Percentiles rank a stretch among this genome's conserved stretches.
These are phyloP conservation scores for Hydrozoanthus gracilis DNA, from an alignment of 92 coral and sea anemone genomes.

Conservation along the genomic window DNA sequence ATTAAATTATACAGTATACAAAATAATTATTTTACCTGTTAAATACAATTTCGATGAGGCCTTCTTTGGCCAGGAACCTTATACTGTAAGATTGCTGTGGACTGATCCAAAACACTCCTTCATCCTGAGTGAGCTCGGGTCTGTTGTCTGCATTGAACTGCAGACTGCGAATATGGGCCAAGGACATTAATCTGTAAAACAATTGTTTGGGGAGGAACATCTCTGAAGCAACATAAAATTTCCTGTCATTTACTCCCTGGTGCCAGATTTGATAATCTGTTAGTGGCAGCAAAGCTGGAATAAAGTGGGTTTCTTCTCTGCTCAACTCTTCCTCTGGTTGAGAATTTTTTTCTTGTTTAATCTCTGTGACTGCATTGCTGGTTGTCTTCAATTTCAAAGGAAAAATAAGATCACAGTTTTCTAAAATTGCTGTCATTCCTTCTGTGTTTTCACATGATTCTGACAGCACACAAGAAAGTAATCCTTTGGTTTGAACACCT, in stretches of 20 bases:
- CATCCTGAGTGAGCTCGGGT: slow-evolving; percentile 2
- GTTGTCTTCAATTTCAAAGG: not conserved
- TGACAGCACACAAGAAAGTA: not conserved
- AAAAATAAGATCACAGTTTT: not conserved
- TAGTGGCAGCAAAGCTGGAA: slow-evolving; percentile 4
- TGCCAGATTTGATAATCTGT: not conserved
- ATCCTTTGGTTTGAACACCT: slow-evolving; percentile 1
- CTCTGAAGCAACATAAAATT: slow-evolving; percentile 15
- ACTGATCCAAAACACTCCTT: slow-evolving; percentile 19
- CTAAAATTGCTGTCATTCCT: slow-evolving; percentile 7
- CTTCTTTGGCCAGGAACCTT: not conserved
- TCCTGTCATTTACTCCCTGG: not conserved
- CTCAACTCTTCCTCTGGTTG: not conserved
- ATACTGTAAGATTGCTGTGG: not conserved
- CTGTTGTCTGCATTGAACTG: slow-evolving; percentile 16
- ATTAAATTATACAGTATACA: not conserved
- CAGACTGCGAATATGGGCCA: slow-evolving; percentile 3
- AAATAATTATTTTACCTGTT: not conserved
- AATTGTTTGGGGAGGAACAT: slow-evolving; percentile 7
- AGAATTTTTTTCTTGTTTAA: not conserved
- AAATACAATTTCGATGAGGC: slow-evolving; percentile 15
- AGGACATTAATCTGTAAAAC: slow-evolving; percentile 23
- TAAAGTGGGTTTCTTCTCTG: slow-evolving; percentile 14
- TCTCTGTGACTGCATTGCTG: not conserved
- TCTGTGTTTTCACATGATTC: not conserved